Evolutionary conservation across 2,888 invertebrate genomes (phyloP).

Genomic region (Pedicia rivosa): DNA sequence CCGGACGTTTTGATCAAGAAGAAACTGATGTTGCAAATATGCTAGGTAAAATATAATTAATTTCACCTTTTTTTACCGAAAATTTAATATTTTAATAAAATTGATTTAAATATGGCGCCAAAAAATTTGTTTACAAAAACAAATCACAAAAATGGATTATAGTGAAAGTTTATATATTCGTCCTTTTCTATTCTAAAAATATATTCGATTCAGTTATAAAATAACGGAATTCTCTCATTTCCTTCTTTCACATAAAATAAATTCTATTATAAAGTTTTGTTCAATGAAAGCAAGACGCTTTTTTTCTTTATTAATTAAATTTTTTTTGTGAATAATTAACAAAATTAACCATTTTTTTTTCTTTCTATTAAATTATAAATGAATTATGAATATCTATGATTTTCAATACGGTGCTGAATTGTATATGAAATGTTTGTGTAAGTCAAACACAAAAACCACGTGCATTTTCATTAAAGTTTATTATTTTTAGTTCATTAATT

Average conservation of each 20-base stretch:
- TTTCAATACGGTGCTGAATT: slow-evolving; percentile 25
- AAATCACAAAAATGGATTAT: not conserved
- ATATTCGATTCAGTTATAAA: too few relatives aligned
- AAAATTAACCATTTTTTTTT: too few relatives aligned
- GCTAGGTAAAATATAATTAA: slow-evolving; percentile 44
- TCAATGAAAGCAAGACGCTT: too few relatives aligned
- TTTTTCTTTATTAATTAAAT: too few relatives aligned
- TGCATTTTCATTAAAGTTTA: too few relatives aligned
- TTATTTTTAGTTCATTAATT: not conserved
- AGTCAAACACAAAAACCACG: slow-evolving; percentile 11
- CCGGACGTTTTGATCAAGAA: slow-evolving; percentile 79
- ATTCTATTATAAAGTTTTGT: too few relatives aligned
- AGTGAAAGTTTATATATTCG: not conserved
- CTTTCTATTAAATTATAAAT: too few relatives aligned
- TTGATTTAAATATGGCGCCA: not conserved
- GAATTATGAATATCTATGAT: slow-evolving; percentile 22
- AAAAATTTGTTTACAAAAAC: not conserved
- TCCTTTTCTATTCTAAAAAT: slow-evolving; percentile 2
- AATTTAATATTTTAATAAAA: not conserved
- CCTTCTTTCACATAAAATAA: too few relatives aligned
- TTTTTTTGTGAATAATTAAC: too few relatives aligned
- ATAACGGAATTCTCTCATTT: too few relatives aligned
- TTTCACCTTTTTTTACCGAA: not conserved
- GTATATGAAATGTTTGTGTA: slow-evolving; percentile 30
- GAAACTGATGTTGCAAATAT: slow-evolving; percentile 95